A percentile compares a stretch with the other conserved stretches of the same genome.
These are phyloP conservation scores for Cinclus cinclus DNA, from an alignment of 2,113 vertebrate species.

Conservation along the genomic window DNA sequence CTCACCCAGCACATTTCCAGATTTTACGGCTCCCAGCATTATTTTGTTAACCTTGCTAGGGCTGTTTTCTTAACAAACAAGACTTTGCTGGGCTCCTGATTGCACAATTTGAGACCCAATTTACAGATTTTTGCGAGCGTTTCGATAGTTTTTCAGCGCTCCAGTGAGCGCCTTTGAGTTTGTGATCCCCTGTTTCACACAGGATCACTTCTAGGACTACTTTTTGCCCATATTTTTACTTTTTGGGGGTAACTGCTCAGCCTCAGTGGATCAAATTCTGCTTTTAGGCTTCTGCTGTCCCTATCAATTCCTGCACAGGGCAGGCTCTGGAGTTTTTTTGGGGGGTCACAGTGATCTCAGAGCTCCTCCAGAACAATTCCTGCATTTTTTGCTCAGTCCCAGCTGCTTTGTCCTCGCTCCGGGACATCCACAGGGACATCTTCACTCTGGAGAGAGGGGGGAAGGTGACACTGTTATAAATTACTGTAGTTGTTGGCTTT, in stretches of 20 bases:
- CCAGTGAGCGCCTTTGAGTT: neutral
- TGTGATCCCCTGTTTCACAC: neutral
- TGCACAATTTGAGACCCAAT: neutral
- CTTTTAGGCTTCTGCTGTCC: neutral
- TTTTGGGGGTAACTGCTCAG: neutral
- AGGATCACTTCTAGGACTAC: neutral
- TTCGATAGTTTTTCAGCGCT: neutral
- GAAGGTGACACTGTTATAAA: neutral
- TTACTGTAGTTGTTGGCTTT: neutral
- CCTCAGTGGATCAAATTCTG: neutral
- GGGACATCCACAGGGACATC: neutral
- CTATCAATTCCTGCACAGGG: neutral
- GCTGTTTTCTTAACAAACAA: neutral
- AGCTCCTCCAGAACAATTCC: neutral
- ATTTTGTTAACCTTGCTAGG: too few relatives aligned
- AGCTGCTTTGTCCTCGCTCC: too few relatives aligned
- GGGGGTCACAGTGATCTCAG: rapidly evolving
- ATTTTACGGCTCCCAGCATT: neutral
- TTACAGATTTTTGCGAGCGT: rapidly evolving
- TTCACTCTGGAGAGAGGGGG: neutral
- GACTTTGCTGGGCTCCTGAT: too few relatives aligned
- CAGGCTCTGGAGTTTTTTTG: neutral
- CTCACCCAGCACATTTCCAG: neutral
- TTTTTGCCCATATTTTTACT: neutral
- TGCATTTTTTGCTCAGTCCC: rapidly evolving